phyloP scores from a whole-genome alignment of 2,797 vertebrate species.

The Anabas testudineus region DNA sequence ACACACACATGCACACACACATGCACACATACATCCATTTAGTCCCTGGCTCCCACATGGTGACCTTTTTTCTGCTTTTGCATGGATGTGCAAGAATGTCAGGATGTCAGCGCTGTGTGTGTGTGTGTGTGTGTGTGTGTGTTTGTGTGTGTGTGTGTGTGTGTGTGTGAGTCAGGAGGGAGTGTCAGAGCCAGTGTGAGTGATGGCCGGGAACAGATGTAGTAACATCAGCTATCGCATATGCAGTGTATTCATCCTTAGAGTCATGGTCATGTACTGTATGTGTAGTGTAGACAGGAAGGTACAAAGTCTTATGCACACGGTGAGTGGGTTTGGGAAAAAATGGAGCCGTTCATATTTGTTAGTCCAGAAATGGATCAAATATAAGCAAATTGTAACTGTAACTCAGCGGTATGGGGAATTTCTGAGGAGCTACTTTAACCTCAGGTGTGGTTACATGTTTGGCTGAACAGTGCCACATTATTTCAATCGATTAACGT shows the following conservation, averaged over 20 bases:
- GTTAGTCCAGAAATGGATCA: too few relatives aligned
- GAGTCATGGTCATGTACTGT: neutral
- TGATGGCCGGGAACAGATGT: conserved; percentile 81
- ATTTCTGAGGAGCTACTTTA: too few relatives aligned
- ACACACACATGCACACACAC: conserved; percentile 10
- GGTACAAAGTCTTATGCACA: neutral
- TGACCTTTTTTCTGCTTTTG: conserved; percentile 60
- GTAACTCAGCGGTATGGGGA: too few relatives aligned
- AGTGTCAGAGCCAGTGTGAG: conserved; percentile 51
- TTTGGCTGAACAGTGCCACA: too few relatives aligned
- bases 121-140: conserved; percentile 14
- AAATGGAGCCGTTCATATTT: too few relatives aligned
- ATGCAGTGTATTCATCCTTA: conserved; percentile 13
- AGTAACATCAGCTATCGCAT: conserved; percentile 67
- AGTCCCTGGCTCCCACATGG: conserved; percentile 40
- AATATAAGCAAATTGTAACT: too few relatives aligned
- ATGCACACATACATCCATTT: conserved; percentile 21
- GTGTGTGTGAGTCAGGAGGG: conserved; percentile 32
- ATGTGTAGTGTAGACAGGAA: neutral
- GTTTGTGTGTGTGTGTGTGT: conserved; percentile 17
- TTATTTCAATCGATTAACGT: too few relatives aligned
- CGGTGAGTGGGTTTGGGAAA: neutral
- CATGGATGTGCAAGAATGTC: conserved; percentile 74
- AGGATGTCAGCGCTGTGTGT: conserved; percentile 36
- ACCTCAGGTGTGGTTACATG: too few relatives aligned